Evolutionary conservation across 2,113 vertebrate genomes (phyloP).

Genomic region (Corythornis vintsioides): DNA sequence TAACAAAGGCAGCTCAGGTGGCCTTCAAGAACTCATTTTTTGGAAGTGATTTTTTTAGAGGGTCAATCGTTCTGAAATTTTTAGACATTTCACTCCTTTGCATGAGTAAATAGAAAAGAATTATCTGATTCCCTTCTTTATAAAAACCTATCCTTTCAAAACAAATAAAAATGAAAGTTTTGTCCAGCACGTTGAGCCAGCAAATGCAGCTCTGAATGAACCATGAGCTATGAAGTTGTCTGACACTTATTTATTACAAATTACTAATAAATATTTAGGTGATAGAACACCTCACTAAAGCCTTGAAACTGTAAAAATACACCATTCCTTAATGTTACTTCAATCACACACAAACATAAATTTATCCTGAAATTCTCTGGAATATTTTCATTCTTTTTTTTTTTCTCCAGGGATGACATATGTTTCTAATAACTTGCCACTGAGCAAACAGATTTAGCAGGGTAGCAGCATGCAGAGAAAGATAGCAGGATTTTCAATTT

Average conservation of each 20-base stretch:
- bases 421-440: constrained; percentile 62
- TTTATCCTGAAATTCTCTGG: constrained; percentile 15
- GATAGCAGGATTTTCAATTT: constrained; percentile 71
- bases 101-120: background rate
- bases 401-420: constrained; percentile 42
- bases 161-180: background rate
- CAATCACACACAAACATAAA: constrained; percentile 1
- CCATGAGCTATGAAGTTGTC: background rate
- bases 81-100: background rate
- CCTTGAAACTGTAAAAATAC: constrained; percentile 3
- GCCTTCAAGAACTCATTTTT: background rate
- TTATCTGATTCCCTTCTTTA: background rate
- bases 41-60: background rate
- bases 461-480: constrained; percentile 57
- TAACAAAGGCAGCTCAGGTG: background rate
- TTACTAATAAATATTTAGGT: background rate
- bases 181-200: background rate
- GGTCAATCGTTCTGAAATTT: background rate
- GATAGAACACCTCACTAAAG: background rate
- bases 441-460: constrained; percentile 62
- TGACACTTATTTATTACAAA: background rate
- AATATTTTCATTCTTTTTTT: constrained; percentile 33
- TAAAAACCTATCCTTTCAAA: background rate
- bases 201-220: background rate
- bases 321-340: background rate